Base-by-base conservation (phyloP, 92 coral and sea anemone genomes). In the Epizoanthus scotinus region DNA sequence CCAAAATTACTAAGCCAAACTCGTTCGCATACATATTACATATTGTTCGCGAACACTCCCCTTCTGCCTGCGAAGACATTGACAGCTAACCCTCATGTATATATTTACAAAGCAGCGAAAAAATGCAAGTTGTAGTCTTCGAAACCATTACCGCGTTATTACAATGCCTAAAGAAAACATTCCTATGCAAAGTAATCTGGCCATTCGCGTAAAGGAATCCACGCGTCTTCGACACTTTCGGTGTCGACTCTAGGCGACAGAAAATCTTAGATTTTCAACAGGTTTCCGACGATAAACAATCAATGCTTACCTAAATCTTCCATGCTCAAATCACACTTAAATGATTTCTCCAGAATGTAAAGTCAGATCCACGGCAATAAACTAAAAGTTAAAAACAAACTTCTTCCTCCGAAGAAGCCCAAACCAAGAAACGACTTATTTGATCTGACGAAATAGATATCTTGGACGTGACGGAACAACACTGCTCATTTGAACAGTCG, bases 251-350 rank as follows among this genome's bases (percentile, higher is more conserved):
- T 6, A 61, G 44, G 58, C 38, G 38, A 50, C 66, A 62, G 22
- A 47, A 34, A 29, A 31, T 19, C 63, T 19, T n/a, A 13, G 17
- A 73, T 34, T 78, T 52, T 38, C 82, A 26, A 74, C 63, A 72
- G 42, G 42, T 26, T 49, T 58, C 31, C 40, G 47, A 34, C 47
- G 26, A 70, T 26, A 38, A 64, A 22, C 31, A 20, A 44, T 36
- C 25, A 73, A 61, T 18, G 81, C 97, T 81, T 70, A 92, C 97
- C 97, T 60, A 92, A 57, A 60, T 92, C 97, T 36, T 92, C 97
- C 89, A 92, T 92, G 40, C 79, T 74, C 44, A 75, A 15, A 75
- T 75, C 81, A 75, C 81, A 75, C 40, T 59, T 75, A 75, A 58
- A 58, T 58, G 81, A 75, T 27, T 58, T 75, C 81, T 75, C 81